These are phyloP conservation scores for Coenobita brevimanus DNA, from an alignment of 1,140 invertebrate genomes.

Conservation along the genomic window DNA sequence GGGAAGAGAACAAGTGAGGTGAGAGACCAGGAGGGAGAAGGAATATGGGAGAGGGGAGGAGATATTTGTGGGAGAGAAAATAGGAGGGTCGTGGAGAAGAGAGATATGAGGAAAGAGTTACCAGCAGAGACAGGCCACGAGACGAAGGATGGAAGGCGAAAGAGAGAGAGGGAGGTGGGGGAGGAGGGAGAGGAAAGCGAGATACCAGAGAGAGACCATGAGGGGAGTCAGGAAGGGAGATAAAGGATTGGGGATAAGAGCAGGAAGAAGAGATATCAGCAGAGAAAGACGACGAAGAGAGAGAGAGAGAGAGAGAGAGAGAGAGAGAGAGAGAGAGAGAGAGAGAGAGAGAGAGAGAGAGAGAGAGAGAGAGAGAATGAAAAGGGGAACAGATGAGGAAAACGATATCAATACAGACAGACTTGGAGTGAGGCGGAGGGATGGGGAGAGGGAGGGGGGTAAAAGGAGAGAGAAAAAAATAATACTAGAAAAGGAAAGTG, in stretches of 20 bases:
- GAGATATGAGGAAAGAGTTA: no score
- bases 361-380: no score
- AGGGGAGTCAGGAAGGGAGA: background rate
- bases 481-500: no score
- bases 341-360: no score
- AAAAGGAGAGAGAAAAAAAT: background rate
- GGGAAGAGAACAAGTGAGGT: background rate
- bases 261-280: no score
- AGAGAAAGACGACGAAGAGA: no score
- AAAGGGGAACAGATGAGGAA: no score
- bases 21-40: background rate
- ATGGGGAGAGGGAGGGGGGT: no score
- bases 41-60: background rate
- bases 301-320: no score
- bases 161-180: background rate
- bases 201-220: background rate
- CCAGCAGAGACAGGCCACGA: background rate
- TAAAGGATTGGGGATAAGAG: background rate
- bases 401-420: no score
- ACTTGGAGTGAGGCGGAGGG: no score
- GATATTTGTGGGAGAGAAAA: background rate
- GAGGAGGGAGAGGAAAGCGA: background rate
- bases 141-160: background rate
- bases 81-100: background rate
- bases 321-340: no score